Evolutionary conservation across 2,113 vertebrate species (phyloP).

Genomic region (Upupa epops): DNA sequence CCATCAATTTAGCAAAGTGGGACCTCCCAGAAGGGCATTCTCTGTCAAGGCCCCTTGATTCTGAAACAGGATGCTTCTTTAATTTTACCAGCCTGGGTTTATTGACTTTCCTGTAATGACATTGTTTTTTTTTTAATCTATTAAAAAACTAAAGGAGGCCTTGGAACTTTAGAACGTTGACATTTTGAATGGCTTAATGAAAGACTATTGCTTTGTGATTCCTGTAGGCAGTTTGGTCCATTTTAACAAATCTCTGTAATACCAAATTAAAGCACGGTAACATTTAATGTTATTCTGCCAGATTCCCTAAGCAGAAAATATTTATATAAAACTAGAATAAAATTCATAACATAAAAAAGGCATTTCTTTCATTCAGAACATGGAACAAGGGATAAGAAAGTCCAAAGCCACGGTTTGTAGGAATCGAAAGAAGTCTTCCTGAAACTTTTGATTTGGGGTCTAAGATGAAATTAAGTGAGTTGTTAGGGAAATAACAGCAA

Average conservation of each 20-base stretch:
- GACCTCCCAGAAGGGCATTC: background rate
- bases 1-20: conserved; percentile 9
- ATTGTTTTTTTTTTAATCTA: background rate
- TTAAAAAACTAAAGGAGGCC: background rate
- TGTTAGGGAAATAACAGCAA: background rate
- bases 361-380: background rate
- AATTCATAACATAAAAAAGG: background rate
- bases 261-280: background rate
- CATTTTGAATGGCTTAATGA: background rate
- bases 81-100: background rate
- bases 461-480: background rate
- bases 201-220: background rate
- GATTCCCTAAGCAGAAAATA: background rate
- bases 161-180: background rate
- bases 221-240: background rate
- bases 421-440: background rate
- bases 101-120: background rate
- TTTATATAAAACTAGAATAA: background rate
- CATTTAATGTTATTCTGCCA: background rate
- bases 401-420: background rate
- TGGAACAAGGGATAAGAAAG: background rate
- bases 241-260: background rate
- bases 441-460: background rate
- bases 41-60: conserved; percentile 7
- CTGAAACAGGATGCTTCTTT: background rate